Base-by-base conservation (phyloP, 2,888 invertebrate genomes). In the Agrochola lychnidis region DNA sequence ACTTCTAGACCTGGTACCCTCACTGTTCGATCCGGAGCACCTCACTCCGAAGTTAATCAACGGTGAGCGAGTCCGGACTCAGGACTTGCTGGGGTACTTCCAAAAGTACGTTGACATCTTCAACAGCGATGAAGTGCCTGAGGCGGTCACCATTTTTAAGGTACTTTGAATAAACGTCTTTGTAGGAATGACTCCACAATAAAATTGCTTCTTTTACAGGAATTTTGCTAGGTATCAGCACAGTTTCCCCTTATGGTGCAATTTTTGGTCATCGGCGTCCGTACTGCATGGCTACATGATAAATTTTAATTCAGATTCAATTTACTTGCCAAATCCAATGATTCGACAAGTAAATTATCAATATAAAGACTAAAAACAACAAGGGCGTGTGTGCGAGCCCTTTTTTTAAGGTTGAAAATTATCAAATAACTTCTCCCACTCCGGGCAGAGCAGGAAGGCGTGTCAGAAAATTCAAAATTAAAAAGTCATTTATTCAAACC, bases 21-120 rank as follows among this genome's bases (percentile, higher is more conserved):
- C 98, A 96, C 93, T 99, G 30, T 96, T 99, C 86, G 97, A 98
- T 1, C 98, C 99, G 0, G 97, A 98, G 90, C 99, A 99, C 94
- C 97, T 99, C 84, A 98, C 99, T 53, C 97, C 98, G 57, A 99
- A 99, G 94, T 97, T 98, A 94, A 99, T 99, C 87, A 98, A 99
- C 90, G 99, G 99, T 0, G 98, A 98, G 90, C 97, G 98, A 88
- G 98, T 99, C 19, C 98, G 98, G 90, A 98, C 98, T 45, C 97
- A 98, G 86, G 99, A 99, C 94, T 97, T 99, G 84, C 97, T 99
- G 80, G 98, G 99, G 93, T 99, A 99, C 96, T 99, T 99, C 95
- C 99, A 99, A 94, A 98, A 99, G n/a, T 99, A 99, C 92, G 98
- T 99, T 94, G 98, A 98, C 93, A 98, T 99, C 89, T 99, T 99